Evolutionary conservation across 2,797 vertebrate genomes (phyloP), one percentile per base, ranked within the genome.

Genomic region (Gastrophryne carolinensis): DNA sequence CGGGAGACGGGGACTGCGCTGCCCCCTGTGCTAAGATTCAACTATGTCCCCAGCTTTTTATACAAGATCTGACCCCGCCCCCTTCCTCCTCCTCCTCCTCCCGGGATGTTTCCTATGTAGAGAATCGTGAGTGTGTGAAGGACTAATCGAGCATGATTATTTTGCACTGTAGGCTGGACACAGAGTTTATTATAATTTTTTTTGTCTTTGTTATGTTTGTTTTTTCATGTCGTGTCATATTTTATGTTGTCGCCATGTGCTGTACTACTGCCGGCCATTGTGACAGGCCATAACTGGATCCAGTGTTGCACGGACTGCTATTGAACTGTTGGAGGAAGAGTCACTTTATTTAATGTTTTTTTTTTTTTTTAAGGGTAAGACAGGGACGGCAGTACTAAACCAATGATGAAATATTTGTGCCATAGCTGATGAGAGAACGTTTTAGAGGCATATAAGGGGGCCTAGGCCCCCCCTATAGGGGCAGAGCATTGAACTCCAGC

Each of bases 21-120:
- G 12, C 87, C 70, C 34, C 89, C 92, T 23, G 73, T 78, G 82
- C 98, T 99, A 84, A 91, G 89, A 88, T 98, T 98, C 86, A 94
- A 94, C 89, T 99, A 98, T 6, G 91, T 93, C 79, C 94, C 93
- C 89, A 98, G 95, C 89, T 88, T 94, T 93, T 93, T 98, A 89
- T 97, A 97, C 89, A 99, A 99, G 88, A 98, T 99, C 87, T 99
- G 89, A 92, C 69, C 32, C 3, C 1, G n/a, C n/a, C n/a, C n/a
- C n/a, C n/a, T n/a, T n/a, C n/a, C n/a, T n/a, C 23, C 7, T 67
- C 17, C 7, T 41, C 39, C 7, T 60, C 26, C 34, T 7, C 34
- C 9, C 8, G 9, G 21, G 49, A n/a, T n/a, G n/a, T n/a, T n/a
- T n/a, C n/a, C n/a, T n/a, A n/a, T n/a, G n/a, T n/a, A n/a, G 68